Percentiles rank a stretch among this genome's conserved stretches.
Evolutionary conservation across 2,888 invertebrate genomes (phyloP).

Genomic region (Eupithecia subfuscata): DNA sequence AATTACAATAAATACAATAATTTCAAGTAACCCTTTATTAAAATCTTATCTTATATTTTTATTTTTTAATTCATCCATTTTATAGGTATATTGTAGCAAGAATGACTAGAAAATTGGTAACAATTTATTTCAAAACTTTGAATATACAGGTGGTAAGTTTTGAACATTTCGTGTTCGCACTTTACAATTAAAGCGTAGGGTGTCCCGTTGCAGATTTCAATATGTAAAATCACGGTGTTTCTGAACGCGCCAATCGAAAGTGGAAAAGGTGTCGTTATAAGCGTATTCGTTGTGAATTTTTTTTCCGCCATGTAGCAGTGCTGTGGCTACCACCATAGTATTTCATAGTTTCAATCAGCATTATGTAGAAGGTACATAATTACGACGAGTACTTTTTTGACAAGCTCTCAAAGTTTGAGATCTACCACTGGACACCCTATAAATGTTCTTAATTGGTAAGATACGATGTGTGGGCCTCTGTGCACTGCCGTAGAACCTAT

Average conservation of each 20-base stretch:
- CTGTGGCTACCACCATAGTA: neutral
- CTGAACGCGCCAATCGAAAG: neutral
- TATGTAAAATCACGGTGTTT: neutral
- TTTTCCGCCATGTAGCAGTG: neutral
- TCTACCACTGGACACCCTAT: slow-evolving; percentile 7
- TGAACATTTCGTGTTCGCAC: neutral
- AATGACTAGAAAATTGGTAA: slow-evolving; percentile 14
- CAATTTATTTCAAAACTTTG: neutral
- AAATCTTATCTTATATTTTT: neutral
- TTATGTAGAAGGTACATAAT: neutral
- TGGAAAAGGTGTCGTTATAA: neutral
- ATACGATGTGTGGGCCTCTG: neutral
- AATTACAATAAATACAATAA: slow-evolving; percentile 2
- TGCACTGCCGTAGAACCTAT: neutral
- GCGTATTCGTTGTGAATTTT: neutral
- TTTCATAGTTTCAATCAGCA: neutral
- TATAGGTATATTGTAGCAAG: slow-evolving; percentile 7
- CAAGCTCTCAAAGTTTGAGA: neutral
- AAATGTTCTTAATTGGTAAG: neutral
- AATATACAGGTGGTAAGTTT: neutral
- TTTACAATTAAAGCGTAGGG: neutral
- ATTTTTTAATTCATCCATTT: neutral
- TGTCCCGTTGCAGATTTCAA: slow-evolving; percentile 4
- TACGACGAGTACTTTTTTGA: neutral
- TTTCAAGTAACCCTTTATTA: slow-evolving; percentile 1